Evolutionary conservation across 2,888 invertebrate species (phyloP), one percentile per base, ranked within the genome.

Genomic region (Loripinus fragilis): DNA sequence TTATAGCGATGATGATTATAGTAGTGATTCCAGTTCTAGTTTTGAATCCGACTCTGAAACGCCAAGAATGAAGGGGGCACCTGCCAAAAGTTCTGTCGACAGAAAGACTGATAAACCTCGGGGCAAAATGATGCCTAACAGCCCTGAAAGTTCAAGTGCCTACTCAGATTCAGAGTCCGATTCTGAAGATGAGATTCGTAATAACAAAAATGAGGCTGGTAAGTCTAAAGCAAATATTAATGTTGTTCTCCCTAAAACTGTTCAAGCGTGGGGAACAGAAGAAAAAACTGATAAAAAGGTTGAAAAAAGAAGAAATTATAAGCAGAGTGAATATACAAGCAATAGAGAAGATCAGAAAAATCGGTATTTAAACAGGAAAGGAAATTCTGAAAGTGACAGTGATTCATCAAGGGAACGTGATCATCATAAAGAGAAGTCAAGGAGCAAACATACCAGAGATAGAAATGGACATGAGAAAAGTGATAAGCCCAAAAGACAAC

Each of bases 121-220:
- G 30, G 68, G 71, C 10, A 71, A 68, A 28, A 60, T 60, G 23
- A 12, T 33, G 38, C 42, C 52, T 15, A 15, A 52, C 15, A 55
- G 73, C 68, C 76, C 85, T 15, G 85, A 80, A 45, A 87, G 87
- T 74, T 87, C 88, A 15, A 87, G 87, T 80, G 85, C 88, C 10
- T 87, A 88, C 74, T 87, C 87, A 35, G 83, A 81, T 64, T 86
- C 86, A 45, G 77, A 78, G 70, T 60, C 60, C 2, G 72, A 71
- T 70, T 81, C 79, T 33, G 81, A 81, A 28, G 78, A 85, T 73
- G 79, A 77, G 2, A 80, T 79, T 41, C 69, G 65, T 60, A 74
- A 72, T 52, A 65, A 73, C 23, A 76, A 78, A 28, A 79, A 74
- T 52, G 52, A 52, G 33, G 66, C 42, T 68, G 66, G 68, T 52